These are phyloP conservation scores for Poecilobothrus nobilitatus DNA, from an alignment of 2,888 invertebrate species.

Conservation along the genomic window DNA sequence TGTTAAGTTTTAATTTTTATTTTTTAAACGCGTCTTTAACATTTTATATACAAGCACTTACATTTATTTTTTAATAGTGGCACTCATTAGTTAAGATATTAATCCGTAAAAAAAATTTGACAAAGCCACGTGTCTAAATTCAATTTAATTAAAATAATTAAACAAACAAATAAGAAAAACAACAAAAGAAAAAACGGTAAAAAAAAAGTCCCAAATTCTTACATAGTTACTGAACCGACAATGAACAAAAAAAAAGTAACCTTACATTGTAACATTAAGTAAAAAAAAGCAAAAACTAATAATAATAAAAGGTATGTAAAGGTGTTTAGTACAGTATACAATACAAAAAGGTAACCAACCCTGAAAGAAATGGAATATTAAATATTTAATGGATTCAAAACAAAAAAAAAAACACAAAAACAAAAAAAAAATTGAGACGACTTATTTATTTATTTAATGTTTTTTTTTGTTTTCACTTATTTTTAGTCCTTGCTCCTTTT, in stretches of 20 bases:
- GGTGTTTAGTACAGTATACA: background rate
- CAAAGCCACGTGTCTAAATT: background rate
- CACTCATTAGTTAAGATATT: background rate
- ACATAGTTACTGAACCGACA: no score
- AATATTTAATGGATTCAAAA: background rate
- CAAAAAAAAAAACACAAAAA: no score
- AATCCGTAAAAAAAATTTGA: background rate
- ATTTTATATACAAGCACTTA: no score
- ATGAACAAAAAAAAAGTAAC: no score
- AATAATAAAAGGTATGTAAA: background rate
- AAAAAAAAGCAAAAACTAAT: no score
- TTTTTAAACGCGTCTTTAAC: no score
- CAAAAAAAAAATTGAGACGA: no score
- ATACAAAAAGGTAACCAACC: background rate
- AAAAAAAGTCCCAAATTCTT: background rate
- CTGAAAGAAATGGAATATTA: background rate
- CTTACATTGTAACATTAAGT: no score
- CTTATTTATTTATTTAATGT: no score
- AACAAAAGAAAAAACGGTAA: background rate
- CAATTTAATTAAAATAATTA: background rate
- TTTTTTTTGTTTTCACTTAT: background rate
- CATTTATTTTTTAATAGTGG: no score
- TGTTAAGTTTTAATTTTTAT: no score
- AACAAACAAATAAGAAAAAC: background rate
- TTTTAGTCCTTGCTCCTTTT: background rate